phyloP scores from a whole-genome alignment of 2,888 invertebrate species.

The Temnothorax unifasciatus region DNA sequence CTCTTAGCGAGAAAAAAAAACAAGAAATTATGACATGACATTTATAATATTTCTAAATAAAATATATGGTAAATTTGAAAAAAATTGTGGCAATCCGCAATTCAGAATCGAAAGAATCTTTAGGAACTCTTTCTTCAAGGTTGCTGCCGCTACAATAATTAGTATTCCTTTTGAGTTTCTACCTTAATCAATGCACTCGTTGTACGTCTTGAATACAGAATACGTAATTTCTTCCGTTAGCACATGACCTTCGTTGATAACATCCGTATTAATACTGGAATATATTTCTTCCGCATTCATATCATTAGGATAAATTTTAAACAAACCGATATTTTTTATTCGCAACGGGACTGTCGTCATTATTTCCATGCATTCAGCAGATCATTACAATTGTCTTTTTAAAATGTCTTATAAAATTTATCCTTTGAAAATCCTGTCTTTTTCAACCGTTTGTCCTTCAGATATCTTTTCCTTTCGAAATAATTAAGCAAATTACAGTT shows the following conservation, averaged over 20 bases:
- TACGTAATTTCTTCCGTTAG: slow-evolving; percentile 27
- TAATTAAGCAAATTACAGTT: not conserved
- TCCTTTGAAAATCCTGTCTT: not conserved
- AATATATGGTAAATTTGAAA: not conserved
- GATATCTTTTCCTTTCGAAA: not conserved
- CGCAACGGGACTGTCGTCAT: not conserved
- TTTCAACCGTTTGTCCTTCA: not conserved
- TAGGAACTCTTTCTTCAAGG: slow-evolving; percentile 32
- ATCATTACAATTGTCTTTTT: not conserved
- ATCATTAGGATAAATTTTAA: not conserved
- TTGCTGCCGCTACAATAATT: slow-evolving; percentile 13
- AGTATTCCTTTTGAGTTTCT: slow-evolving; percentile 29
- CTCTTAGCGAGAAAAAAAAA: not conserved
- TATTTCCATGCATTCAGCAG: not conserved
- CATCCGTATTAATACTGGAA: not conserved
- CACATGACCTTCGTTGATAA: slow-evolving; percentile 30
- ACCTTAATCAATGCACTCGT: slow-evolving; percentile 22
- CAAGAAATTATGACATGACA: not conserved
- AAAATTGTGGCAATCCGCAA: not conserved
- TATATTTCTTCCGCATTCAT: slow-evolving; percentile 15
- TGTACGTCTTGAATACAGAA: slow-evolving; percentile 33
- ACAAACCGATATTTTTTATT: not conserved
- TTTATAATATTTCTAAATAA: not conserved
- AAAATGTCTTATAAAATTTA: not conserved
- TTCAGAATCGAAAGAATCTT: not conserved